Percentiles rank a stretch among this genome's conserved stretches.
These are phyloP conservation scores for Hiodon tergisus DNA, from an alignment of 2,113 vertebrate genomes.

Conservation along the genomic window DNA sequence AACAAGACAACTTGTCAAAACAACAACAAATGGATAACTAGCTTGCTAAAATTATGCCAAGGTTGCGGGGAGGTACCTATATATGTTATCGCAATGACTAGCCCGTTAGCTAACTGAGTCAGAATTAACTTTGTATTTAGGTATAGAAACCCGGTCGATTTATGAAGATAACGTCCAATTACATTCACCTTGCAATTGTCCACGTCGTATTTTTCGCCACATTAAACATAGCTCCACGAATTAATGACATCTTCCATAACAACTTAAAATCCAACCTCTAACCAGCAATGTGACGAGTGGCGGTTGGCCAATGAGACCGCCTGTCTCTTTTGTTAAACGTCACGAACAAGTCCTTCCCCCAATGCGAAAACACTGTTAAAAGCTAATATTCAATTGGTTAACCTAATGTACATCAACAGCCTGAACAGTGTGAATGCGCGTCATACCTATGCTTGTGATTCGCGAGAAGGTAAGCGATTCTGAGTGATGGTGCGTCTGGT, in stretches of 20 bases:
- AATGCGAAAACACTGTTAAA: neutral
- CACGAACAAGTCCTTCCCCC: neutral
- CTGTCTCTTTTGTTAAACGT: neutral
- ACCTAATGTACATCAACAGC: conserved; percentile 16
- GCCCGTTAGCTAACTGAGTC: too few relatives aligned
- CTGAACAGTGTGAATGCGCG: neutral
- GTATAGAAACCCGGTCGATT: too few relatives aligned
- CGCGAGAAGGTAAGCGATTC: conserved; percentile 23
- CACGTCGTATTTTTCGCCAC: conserved; percentile 44
- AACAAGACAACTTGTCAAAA: too few relatives aligned
- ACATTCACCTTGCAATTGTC: conserved; percentile 47
- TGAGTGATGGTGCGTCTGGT: neutral
- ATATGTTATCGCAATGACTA: too few relatives aligned
- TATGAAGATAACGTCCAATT: neutral
- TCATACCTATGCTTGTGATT: conserved; percentile 35
- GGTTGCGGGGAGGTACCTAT: too few relatives aligned
- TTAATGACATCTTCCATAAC: conserved; percentile 56
- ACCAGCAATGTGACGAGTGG: neutral
- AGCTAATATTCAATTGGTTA: conserved; percentile 22
- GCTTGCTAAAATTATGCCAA: too few relatives aligned
- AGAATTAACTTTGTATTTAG: neutral
- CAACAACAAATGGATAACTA: too few relatives aligned
- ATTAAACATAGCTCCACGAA: conserved; percentile 34
- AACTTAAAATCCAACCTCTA: neutral
- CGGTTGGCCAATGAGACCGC: conserved; percentile 36